phyloP scores from a whole-genome alignment of 2,113 vertebrate species.

The Zapus hudsonius region DNA sequence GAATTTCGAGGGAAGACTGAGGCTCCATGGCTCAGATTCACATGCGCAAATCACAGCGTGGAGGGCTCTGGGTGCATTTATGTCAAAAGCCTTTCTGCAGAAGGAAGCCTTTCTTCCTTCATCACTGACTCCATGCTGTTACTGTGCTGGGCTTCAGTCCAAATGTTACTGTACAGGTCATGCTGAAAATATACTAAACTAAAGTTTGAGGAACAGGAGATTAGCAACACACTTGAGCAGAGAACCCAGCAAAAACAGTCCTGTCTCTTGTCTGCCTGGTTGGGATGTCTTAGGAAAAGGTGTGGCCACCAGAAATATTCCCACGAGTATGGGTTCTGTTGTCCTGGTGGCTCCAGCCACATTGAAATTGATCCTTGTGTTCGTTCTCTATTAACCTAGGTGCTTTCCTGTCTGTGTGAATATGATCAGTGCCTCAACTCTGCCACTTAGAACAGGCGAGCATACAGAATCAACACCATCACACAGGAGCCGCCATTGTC shows the following conservation, averaged over 20 bases:
- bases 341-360: background rate
- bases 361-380: background rate
- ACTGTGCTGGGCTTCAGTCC: background rate
- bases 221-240: background rate
- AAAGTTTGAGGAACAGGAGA: background rate
- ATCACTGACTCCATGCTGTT: background rate
- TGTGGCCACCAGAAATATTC: too few relatives aligned
- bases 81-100: background rate
- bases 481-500: background rate
- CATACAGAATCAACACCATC: background rate
- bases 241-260: background rate
- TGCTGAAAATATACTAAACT: background rate
- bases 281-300: too few relatives aligned
- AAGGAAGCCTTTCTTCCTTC: background rate
- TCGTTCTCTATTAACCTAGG: background rate
- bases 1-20: conserved; percentile 33
- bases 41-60: background rate
- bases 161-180: background rate
- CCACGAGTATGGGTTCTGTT: too few relatives aligned
- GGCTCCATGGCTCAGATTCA: background rate
- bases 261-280: too few relatives aligned
- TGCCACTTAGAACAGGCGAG: background rate
- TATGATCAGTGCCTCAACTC: background rate
- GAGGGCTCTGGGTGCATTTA: background rate
- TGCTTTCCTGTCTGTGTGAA: background rate